phyloP scores from a whole-genome alignment of 2,888 invertebrate species.

The Campaea margaritaria region DNA sequence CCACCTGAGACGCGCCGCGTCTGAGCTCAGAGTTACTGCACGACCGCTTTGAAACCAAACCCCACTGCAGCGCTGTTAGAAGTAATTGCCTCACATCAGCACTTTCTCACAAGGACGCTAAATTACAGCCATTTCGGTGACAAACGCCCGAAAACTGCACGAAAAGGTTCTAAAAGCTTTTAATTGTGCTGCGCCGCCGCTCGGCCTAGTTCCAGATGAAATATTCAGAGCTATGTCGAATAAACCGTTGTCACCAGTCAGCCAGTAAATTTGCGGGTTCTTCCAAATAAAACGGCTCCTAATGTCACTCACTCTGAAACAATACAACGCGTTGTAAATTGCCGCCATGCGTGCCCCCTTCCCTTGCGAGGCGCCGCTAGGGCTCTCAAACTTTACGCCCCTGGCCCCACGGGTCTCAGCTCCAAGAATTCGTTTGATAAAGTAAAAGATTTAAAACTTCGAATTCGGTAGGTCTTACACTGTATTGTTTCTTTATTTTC shows the following conservation, averaged over 20 bases:
- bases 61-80: conserved; percentile 4
- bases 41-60: conserved; percentile 17
- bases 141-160: conserved; percentile 15
- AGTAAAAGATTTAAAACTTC: conserved; percentile 1
- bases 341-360: conserved; percentile 27
- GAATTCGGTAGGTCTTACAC: background rate
- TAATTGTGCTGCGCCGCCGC: conserved; percentile 17
- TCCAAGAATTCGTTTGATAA: background rate
- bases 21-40: conserved; percentile 26
- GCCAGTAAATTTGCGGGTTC: conserved; percentile 21
- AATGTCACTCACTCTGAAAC: conserved; percentile 35
- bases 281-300: conserved; percentile 32
- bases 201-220: conserved; percentile 27
- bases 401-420: background rate
- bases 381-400: conserved; percentile 27
- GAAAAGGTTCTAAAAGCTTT: conserved; percentile 27
- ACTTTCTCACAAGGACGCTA: background rate
- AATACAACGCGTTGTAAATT: conserved; percentile 31
- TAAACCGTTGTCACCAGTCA: conserved; percentile 19
- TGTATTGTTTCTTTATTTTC: background rate
- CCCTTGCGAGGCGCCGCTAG: conserved; percentile 10
- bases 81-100: conserved; percentile 20
- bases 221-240: conserved; percentile 19
- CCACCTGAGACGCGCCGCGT: background rate
- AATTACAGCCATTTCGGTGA: conserved; percentile 12